Percentiles rank a stretch among this genome's conserved stretches.
Conservation (phyloP, 2,797 vertebrate species). For the Notolepis coatsorum region DNA sequence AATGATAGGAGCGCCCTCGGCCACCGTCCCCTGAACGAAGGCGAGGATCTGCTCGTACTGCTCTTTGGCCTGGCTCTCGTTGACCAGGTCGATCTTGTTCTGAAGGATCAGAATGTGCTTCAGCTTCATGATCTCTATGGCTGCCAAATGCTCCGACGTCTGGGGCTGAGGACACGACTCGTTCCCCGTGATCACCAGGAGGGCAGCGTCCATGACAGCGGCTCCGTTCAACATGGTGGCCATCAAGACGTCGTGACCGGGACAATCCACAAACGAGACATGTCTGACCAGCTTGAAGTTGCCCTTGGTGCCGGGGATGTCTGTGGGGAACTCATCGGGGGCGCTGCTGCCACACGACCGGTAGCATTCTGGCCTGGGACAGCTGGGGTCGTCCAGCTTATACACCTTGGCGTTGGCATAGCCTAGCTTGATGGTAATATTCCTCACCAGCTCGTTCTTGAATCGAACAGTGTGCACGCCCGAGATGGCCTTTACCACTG, state of each 20-base stretch:
- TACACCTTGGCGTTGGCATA: conserved; percentile 99
- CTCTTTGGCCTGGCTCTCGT: conserved; percentile 99
- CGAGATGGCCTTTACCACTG: conserved; percentile 99
- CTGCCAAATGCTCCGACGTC: conserved; percentile 98
- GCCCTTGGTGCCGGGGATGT: conserved; percentile 94
- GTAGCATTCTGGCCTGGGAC: conserved; percentile 95
- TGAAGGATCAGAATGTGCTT: conserved; percentile 99
- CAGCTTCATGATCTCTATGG: conserved; percentile 99
- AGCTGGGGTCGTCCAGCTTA: conserved; percentile 95
- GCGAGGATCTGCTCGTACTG: conserved; percentile 98
- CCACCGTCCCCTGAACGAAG: conserved; percentile 98
- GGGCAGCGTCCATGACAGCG: conserved; percentile 97
- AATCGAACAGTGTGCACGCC: conserved; percentile 98
- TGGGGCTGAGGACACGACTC: conserved; percentile 99
- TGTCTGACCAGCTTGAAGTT: conserved; percentile 95
- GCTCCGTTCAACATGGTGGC: conserved; percentile 99
- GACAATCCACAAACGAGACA: conserved; percentile 90
- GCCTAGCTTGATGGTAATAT: conserved; percentile 98
- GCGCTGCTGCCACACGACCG: conserved; percentile 97
- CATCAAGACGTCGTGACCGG: conserved; percentile 99
- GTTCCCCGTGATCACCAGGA: conserved; percentile 96
- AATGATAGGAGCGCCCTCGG: conserved; percentile 98
- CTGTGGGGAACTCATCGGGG: conserved; percentile 96
- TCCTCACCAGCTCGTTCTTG: conserved; percentile 99
- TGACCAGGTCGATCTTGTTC: conserved; percentile 99